Conservation (phyloP, 1,140 invertebrate genomes). For the Lepidurus couesii region DNA sequence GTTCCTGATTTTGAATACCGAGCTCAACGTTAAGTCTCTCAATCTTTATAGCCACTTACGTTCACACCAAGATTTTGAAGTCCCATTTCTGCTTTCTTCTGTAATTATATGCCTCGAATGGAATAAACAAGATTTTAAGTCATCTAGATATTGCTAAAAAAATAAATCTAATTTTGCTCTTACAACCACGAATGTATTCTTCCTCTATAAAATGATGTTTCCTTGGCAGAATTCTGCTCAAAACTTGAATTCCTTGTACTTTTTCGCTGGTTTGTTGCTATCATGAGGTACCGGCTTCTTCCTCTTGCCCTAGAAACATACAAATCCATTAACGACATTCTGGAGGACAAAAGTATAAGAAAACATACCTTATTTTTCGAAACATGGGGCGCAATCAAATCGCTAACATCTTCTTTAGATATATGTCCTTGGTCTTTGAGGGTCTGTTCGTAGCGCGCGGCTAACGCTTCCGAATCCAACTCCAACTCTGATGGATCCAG, state of each 20-base stretch:
- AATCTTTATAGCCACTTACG: too few species aligned
- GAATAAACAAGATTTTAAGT: too few species aligned
- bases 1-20: too few species aligned
- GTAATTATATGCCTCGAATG: too few species aligned
- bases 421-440: conserved; percentile 83
- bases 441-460: conserved; percentile 92
- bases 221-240: conserved; percentile 47
- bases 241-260: conserved; percentile 98
- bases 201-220: neutral
- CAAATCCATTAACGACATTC: conserved; percentile 25
- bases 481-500: conserved; percentile 96
- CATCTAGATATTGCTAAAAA: neutral
- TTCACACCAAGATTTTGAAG: too few species aligned
- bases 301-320: conserved; percentile 71
- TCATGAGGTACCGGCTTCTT: conserved; percentile 78
- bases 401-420: conserved; percentile 90
- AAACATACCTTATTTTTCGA: conserved; percentile 75
- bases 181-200: conserved; percentile 9
- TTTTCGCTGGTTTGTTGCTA: conserved; percentile 83
- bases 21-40: too few species aligned
- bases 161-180: neutral
- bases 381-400: conserved; percentile 97
- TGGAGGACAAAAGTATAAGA: neutral
- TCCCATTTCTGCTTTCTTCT: too few species aligned
- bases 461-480: conserved; percentile 88